phyloP scores from a whole-genome alignment of 2,888 invertebrate species.

The Lycophotia porphyrea region DNA sequence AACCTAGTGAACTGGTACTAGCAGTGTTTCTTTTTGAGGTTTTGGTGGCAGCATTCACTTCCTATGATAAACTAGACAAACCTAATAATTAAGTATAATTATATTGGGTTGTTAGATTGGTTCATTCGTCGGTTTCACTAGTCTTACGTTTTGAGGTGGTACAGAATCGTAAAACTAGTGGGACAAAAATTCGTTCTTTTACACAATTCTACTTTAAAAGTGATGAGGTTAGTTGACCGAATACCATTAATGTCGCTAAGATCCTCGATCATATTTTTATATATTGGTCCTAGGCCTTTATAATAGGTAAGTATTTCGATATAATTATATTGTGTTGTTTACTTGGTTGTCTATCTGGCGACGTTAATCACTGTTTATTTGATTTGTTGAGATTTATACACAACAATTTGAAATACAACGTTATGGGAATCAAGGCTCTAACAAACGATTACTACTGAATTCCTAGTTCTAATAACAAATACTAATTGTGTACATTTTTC shows the following conservation, averaged over 20 bases:
- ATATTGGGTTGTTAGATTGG: background rate
- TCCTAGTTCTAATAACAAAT: constrained; percentile 19
- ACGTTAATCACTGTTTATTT: background rate
- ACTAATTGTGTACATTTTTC: constrained; percentile 27
- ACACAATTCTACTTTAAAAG: too few species aligned
- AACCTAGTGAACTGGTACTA: constrained; percentile 29
- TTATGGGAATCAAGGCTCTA: constrained; percentile 5
- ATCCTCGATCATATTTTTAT: background rate
- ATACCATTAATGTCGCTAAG: background rate
- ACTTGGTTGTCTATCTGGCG: background rate
- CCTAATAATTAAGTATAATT: background rate
- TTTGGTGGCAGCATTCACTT: background rate
- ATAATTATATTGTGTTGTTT: background rate
- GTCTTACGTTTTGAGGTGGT: too few species aligned
- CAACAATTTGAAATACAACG: background rate
- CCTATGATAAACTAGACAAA: background rate
- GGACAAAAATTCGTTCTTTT: too few species aligned
- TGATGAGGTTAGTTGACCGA: background rate
- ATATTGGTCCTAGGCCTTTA: background rate
- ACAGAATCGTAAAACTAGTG: too few species aligned
- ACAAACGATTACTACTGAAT: background rate
- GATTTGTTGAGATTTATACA: background rate
- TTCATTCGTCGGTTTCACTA: too few species aligned
- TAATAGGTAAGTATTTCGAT: background rate
- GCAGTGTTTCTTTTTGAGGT: background rate